Evolutionary conservation across 2,797 vertebrate species (phyloP), one percentile per base, ranked within the genome.

Genomic region (Chromis chromis): DNA sequence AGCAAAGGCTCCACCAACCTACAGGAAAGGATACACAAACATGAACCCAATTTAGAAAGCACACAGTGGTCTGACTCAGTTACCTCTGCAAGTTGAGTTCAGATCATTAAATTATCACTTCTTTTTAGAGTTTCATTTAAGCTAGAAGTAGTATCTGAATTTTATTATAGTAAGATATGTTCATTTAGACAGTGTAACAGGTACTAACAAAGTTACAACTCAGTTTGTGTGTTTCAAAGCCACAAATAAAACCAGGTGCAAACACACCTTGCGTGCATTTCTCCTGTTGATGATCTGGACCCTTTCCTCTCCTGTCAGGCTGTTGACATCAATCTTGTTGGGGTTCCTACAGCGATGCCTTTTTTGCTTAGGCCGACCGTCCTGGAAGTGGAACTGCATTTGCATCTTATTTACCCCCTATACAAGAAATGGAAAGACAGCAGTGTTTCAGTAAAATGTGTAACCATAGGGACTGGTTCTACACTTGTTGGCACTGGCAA

Each of bases 1-100:
- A 83, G 98, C 98, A 90, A 99, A 99, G 0, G 98, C 97, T 86
- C 98, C 98, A n/a, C 98, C 98, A 21, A 99, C 96, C 98, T 99
- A 70, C 31, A 71, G 49, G 31, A 63, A 81, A 89, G 21, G 68
- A 91, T 33, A 65, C 12, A 73, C 60, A 3, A 87, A 52, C 28
- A 44, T 79, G 8, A 85, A 63, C 9, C 33, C 12, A 19, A 44
- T 13, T 22, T 36, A 3, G 33, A 36, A 36, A 36, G 33, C 33
- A 36, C 33, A 36, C 33, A 11, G 33, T 36, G 33, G 33, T 12
- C 33, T 36, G 33, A 12, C 9, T 36, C 33, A 11, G 33, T 3
- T 36, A 10, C 7, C 33, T 36, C 33, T 11, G 1, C 10, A 36
- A 12, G 11, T 36, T 11, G 9, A 42, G 40, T 17, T 22, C 5